These are phyloP conservation scores for Thymelicus lineola DNA, from an alignment of 2,888 invertebrate species.

Conservation along the genomic window DNA sequence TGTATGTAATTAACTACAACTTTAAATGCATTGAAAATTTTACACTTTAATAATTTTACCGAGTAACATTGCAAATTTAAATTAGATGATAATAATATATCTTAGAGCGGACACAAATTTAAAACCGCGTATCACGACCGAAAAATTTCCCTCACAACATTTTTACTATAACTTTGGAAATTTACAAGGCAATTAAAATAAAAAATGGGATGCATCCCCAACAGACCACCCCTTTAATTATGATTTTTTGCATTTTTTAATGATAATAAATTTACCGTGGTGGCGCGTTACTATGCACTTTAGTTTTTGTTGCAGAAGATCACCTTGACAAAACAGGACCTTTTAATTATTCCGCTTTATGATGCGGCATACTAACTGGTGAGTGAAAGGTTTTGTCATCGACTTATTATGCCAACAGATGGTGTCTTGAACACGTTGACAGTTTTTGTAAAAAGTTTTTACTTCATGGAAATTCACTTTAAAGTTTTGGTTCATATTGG, in stretches of 20 bases:
- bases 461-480: not conserved
- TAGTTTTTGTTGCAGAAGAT: conserved; percentile 55
- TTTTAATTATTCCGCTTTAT: conserved; percentile 24
- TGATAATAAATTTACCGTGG: conserved; percentile 78
- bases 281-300: conserved; percentile 55
- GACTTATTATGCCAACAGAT: conserved; percentile 12
- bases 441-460: not conserved
- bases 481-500: not conserved
- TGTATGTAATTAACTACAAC: not conserved
- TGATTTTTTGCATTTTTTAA: conserved; percentile 83
- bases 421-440: not conserved
- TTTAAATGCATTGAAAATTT: not conserved
- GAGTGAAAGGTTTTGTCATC: conserved; percentile 11
- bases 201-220: conserved; percentile 78
- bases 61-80: conserved; percentile 8
- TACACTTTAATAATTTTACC: not conserved
- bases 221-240: conserved; percentile 79
- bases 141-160: conserved; percentile 62
- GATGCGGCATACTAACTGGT: conserved; percentile 8
- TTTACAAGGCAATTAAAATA: conserved; percentile 84
- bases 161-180: conserved; percentile 80
- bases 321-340: conserved; percentile 43
- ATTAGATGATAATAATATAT: conserved; percentile 23
- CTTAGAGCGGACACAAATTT: conserved; percentile 36
- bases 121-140: conserved; percentile 55